These are phyloP conservation scores for Leptinotarsa tumamoca DNA, from an alignment of 2,888 invertebrate genomes.

Conservation along the genomic window DNA sequence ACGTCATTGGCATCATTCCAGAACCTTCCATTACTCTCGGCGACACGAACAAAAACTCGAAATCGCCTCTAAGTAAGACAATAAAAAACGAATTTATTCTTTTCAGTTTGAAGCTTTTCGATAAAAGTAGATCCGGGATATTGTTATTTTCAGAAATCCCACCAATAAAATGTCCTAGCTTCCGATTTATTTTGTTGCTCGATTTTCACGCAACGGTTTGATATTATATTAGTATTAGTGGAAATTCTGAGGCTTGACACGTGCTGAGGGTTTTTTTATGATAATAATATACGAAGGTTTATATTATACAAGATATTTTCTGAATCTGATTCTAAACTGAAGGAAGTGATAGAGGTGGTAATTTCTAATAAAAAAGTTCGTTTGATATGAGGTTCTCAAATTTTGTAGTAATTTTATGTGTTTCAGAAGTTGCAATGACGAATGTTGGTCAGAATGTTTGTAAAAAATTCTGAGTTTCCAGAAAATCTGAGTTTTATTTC, in stretches of 20 bases:
- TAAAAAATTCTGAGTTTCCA: no score
- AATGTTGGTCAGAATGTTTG: no score
- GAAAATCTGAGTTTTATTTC: no score
- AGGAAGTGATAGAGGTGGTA: no score
- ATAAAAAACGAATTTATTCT: slow-evolving; percentile 11
- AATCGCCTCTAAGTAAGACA: slow-evolving; percentile 7
- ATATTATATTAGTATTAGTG: background rate
- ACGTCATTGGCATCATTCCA: slow-evolving; percentile 1
- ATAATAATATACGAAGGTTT: no score
- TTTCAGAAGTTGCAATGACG: no score
- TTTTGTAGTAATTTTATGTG: no score
- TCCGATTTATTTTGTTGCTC: slow-evolving; percentile 7
- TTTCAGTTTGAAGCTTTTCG: slow-evolving; percentile 15
- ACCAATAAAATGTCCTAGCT: slow-evolving; percentile 12
- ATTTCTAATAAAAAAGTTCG: no score
- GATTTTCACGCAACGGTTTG: slow-evolving; percentile 4
- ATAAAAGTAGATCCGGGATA: slow-evolving; percentile 9
- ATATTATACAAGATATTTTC: no score
- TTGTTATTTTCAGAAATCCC: slow-evolving; percentile 14
- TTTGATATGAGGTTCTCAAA: no score
- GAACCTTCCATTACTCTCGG: slow-evolving; percentile 6
- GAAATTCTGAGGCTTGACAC: background rate
- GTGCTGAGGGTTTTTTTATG: background rate
- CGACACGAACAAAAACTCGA: background rate
- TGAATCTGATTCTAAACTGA: no score